These are phyloP conservation scores for Halcyon badia DNA, from an alignment of 2,797 vertebrate genomes.

Conservation along the genomic window DNA sequence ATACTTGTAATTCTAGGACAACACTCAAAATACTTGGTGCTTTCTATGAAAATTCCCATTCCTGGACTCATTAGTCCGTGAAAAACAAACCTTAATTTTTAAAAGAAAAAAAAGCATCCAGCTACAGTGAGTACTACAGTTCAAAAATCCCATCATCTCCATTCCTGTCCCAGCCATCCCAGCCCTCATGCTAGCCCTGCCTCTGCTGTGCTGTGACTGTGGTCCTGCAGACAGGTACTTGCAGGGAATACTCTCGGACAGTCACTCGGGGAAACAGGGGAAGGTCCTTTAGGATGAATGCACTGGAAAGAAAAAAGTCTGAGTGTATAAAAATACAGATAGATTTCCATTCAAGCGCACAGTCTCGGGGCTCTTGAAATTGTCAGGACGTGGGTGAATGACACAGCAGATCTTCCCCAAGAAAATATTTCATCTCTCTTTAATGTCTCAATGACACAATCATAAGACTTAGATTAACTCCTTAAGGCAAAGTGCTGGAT, in stretches of 20 bases:
- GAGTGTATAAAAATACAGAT: rapidly evolving
- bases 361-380: neutral
- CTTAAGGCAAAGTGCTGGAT: neutral
- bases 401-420: neutral
- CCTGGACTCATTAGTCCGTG: neutral
- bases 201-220: neutral
- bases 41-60: neutral
- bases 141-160: neutral
- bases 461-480: neutral
- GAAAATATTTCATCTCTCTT: neutral
- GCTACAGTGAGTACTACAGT: neutral
- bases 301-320: neutral
- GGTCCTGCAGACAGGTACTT: neutral
- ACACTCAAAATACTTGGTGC: neutral
- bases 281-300: neutral
- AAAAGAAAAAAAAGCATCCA: neutral
- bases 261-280: neutral
- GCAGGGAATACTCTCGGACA: neutral
- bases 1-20: neutral
- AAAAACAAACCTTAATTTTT: neutral
- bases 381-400: neutral
- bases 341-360: neutral
- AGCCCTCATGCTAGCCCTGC: neutral
- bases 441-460: neutral
- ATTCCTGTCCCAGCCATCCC: neutral